These are phyloP conservation scores for Arctopsyche grandis DNA, from an alignment of 1,140 invertebrate genomes.

Conservation along the genomic window DNA sequence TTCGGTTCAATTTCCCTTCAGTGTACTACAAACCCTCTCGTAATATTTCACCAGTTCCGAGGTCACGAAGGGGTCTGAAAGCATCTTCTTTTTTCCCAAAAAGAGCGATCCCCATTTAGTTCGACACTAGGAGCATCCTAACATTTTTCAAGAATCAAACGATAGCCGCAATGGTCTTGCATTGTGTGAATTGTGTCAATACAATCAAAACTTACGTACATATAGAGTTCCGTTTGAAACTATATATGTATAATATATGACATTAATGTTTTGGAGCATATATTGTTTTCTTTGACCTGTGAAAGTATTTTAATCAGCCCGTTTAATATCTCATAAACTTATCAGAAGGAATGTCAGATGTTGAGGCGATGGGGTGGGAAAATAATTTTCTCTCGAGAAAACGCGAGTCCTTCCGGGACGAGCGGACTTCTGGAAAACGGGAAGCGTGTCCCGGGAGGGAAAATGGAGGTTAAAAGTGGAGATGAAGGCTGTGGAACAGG, in stretches of 20 bases:
- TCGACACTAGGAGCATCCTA: neutral
- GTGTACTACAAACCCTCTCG: constrained; percentile 39
- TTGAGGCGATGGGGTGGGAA: neutral
- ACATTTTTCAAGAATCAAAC: too few relatives aligned
- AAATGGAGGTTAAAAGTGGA: constrained; percentile 36
- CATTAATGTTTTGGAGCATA: too few relatives aligned
- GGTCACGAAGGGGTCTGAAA: neutral
- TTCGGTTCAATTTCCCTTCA: constrained; percentile 39
- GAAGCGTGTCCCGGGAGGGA: neutral
- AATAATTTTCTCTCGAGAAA: neutral
- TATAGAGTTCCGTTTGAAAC: too few relatives aligned
- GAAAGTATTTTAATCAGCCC: constrained; percentile 40
- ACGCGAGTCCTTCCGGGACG: neutral
- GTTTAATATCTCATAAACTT: constrained; percentile 39
- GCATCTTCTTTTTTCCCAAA: neutral
- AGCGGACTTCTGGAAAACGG: neutral
- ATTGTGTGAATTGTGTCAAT: too few relatives aligned
- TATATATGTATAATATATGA: too few relatives aligned
- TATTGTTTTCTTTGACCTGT: neutral
- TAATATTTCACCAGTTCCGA: constrained; percentile 34
- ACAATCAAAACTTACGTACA: too few relatives aligned
- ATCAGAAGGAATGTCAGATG: constrained; percentile 31
- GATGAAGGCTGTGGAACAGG: constrained; percentile 4
- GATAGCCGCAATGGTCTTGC: too few relatives aligned
- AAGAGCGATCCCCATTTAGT: constrained; percentile 13